Evolutionary conservation across 2,113 vertebrate genomes (phyloP).

Genomic region (Spilogale gracilis): DNA sequence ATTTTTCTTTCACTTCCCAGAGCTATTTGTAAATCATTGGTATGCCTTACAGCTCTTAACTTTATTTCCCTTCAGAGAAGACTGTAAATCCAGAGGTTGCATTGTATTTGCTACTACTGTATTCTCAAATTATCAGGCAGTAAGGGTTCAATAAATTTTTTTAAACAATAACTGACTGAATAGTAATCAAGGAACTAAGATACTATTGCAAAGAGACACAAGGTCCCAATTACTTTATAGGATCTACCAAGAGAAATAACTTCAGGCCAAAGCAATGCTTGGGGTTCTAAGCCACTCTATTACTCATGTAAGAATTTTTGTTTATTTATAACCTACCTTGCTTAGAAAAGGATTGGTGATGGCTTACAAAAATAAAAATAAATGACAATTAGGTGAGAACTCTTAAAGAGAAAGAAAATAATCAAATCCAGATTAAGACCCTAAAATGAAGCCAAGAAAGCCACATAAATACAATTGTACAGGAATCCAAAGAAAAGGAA

Average conservation of each 20-base stretch:
- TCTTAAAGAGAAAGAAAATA: background rate
- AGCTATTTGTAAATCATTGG: background rate
- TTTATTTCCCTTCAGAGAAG: background rate
- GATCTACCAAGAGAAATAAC: background rate
- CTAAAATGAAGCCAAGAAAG: background rate
- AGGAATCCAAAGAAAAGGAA: background rate
- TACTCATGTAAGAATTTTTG: constrained; percentile 6
- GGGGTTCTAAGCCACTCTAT: background rate
- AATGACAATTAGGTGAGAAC: background rate
- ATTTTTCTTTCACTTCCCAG: background rate
- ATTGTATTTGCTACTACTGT: background rate
- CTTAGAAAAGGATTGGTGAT: constrained; percentile 52
- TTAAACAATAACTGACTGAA: background rate
- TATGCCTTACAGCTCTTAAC: background rate
- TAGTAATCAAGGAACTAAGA: background rate
- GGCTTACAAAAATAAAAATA: constrained; percentile 36
- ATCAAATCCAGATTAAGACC: background rate
- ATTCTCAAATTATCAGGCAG: background rate
- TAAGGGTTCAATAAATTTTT: background rate
- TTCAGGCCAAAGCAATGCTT: background rate
- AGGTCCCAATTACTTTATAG: background rate
- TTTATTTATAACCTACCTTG: constrained; percentile 38
- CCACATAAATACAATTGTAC: background rate
- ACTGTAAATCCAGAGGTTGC: background rate
- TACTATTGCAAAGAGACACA: background rate